Evolutionary conservation across 2,797 vertebrate genomes (phyloP), one percentile per base, ranked within the genome.

Genomic region (Leuciscus waleckii): DNA sequence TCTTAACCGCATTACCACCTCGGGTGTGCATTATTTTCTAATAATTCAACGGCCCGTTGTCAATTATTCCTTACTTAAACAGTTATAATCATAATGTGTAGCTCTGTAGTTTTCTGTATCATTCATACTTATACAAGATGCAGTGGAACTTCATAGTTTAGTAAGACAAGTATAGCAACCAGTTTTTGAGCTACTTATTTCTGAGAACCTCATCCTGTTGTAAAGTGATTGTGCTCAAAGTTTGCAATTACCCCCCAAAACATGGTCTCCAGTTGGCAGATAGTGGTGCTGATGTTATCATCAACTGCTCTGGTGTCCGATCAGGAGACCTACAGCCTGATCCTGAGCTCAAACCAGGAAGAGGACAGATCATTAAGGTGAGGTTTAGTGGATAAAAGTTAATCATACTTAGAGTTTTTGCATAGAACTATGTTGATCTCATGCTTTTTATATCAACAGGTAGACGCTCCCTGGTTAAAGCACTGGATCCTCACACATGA

Each of bases 381-480:
- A 91, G 90, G 10, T 49, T 49, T 67, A 67, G 19, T 3, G 9
- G 1, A 67, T n/a, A 23, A 49, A 56, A 69, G 0, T 54, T 14
- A 19, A 1, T 19, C 21, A 32, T 17, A 51, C 4, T 80, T 37
- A 26, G 2, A 23, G 26, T 43, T 35, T 85, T 86, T 21, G 29
- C 37, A 37, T 9, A 16, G 21, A 58, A 70, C 13, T 4, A 14
- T 32, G 70, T 13, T 77, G 37, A 63, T 58, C 21, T 70, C 9
- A 35, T 10, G 3, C 17, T 4, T 49, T 43, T 77, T 56, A 41
- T 85, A 61, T 82, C 23, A 87, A 82, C 91, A 99, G 98, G 98
- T 99, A 17, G 91, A 95, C 23, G 98, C 98, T 19, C 98, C 98
- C 0, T 99, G 98, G 98, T 83, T 99, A 84, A 99, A 99, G 87